Base-by-base conservation (phyloP, 2,888 invertebrate genomes). In the Therioaphis trifolii region DNA sequence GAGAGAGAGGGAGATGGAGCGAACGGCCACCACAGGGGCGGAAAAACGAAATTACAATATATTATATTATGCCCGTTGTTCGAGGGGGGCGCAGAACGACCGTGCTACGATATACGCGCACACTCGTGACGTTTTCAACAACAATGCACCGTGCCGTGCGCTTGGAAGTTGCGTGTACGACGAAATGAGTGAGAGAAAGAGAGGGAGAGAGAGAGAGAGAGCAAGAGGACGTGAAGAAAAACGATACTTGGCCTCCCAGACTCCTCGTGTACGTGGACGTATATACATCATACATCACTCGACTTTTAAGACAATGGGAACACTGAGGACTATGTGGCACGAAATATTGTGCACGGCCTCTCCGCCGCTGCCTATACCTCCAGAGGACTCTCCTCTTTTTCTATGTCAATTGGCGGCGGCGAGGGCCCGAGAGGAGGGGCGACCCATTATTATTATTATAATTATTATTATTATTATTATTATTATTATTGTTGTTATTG, bases 41-140 rank as follows among this genome's bases (percentile, higher is more conserved):
- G 66, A 15, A 21, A 5, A 35, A 35, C 35, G 35, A 35, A 35
- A 35, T 35, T 55, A 55, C 21, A 55, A 49, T 24, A 55, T 21
- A 55, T 24, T 49, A 55, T n/a, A 82, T 82, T 63, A 61, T 58
- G 61, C 52, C 74, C 74, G 21, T 61, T 35, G 46, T 49, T 24
- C 21, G 21, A n/a, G n/a, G 40, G 12, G 80, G 29, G 71, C 29
- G 29, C 72, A 14, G 49, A 49, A 29, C 78, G 35, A 35, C n/a
- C n/a, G n/a, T n/a, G n/a, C n/a, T n/a, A n/a, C n/a, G n/a, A n/a
- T n/a, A n/a, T n/a, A n/a, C n/a, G n/a, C 55, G 21, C 24, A 35
- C 79, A 61, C 80, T 80, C 18, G 80, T 80, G 80, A 80, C 80
- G n/a, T 80, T 80, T 80, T 80, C 80, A 72, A 80, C 80, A 72